Conservation (phyloP, 2,888 invertebrate species). For the Seira musarum region DNA sequence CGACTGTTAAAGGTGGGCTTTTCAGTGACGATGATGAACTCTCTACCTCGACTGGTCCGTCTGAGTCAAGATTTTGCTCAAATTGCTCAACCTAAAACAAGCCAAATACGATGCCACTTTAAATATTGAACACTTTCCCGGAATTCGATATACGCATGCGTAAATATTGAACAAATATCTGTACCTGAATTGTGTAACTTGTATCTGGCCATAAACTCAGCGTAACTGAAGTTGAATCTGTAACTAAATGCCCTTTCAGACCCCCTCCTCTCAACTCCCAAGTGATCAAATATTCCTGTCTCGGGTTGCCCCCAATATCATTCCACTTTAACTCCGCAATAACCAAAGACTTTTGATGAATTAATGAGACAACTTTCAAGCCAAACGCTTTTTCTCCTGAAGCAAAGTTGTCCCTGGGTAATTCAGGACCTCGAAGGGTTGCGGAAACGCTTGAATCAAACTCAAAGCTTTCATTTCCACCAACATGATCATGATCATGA, state of each 20-base stretch:
- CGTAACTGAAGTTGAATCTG: conserved; percentile 85
- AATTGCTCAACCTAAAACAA: conserved; percentile 62
- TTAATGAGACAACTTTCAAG: conserved; percentile 80
- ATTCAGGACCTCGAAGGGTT: too few relatives aligned
- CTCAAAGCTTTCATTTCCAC: too few relatives aligned
- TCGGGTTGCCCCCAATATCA: conserved; percentile 55
- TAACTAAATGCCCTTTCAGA: conserved; percentile 85
- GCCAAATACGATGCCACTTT: neutral
- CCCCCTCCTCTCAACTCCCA: conserved; percentile 90
- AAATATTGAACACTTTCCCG: too few relatives aligned
- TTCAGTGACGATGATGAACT: conserved; percentile 31
- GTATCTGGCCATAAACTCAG: conserved; percentile 87
- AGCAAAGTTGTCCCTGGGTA: too few relatives aligned
- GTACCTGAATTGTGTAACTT: conserved; percentile 85
- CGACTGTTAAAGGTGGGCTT: conserved; percentile 63
- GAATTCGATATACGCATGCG: too few relatives aligned
- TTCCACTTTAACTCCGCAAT: conserved; percentile 85
- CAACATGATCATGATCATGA: too few relatives aligned
- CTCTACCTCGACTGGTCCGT: conserved; percentile 46
- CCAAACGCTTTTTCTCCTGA: conserved; percentile 75
- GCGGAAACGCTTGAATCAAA: too few relatives aligned
- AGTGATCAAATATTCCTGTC: conserved; percentile 80
- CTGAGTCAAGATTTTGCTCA: conserved; percentile 46
- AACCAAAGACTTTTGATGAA: conserved; percentile 80
- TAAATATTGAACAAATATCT: conserved; percentile 34